Evolutionary conservation across 2,797 vertebrate genomes (phyloP).

Genomic region (Choloepus didactylus): DNA sequence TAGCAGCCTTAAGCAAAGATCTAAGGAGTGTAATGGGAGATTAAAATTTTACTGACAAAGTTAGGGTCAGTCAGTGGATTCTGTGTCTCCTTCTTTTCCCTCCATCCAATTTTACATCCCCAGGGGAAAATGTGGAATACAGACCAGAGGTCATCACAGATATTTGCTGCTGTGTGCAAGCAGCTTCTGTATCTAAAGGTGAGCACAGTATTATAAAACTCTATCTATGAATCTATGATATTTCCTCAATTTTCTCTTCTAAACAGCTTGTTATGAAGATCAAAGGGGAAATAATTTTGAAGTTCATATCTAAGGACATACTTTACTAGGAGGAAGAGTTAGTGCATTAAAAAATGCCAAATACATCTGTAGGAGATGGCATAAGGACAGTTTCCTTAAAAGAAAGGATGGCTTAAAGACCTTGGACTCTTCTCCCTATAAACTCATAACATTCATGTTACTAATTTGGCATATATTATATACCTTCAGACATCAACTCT

Average conservation of each 20-base stretch:
- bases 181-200: slow-evolving; percentile 40
- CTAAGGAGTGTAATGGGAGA: slow-evolving; percentile 23
- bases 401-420: slow-evolving; percentile 14
- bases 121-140: background rate
- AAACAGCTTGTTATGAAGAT: slow-evolving; percentile 46
- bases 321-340: slow-evolving; percentile 46
- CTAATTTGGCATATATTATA: slow-evolving; percentile 16
- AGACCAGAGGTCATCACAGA: background rate
- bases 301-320: slow-evolving; percentile 56
- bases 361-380: background rate
- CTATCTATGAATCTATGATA: background rate
- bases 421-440: background rate
- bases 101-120: slow-evolving; percentile 37
- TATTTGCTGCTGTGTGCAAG: slow-evolving; percentile 37
- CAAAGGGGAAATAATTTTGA: slow-evolving; percentile 50
- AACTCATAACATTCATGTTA: slow-evolving; percentile 41
- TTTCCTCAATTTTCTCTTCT: slow-evolving; percentile 59
- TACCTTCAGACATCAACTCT: background rate
- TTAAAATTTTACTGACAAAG: slow-evolving; percentile 64
- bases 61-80: slow-evolving; percentile 57
- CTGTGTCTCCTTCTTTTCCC: background rate
- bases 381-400: slow-evolving; percentile 36
- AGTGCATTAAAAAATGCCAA: slow-evolving; percentile 44
- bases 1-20: slow-evolving; percentile 52
- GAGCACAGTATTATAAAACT: slow-evolving; percentile 45